phyloP scores from a whole-genome alignment of 2,113 vertebrate genomes.

The Pleuronectes platessa region DNA sequence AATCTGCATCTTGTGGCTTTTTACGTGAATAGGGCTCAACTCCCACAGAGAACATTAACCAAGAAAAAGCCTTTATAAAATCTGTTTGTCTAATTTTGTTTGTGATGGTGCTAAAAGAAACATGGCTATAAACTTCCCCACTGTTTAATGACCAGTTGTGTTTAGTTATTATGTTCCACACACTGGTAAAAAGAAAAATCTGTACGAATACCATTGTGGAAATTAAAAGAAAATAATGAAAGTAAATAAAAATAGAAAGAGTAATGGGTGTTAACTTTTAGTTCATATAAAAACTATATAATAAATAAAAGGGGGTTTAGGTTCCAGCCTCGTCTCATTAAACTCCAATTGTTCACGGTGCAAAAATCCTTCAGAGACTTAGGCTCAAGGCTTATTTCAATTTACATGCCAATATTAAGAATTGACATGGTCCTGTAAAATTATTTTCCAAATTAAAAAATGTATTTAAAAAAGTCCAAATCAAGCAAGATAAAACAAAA shows the following conservation, averaged over 20 bases:
- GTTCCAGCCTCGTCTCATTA: no score
- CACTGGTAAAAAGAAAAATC: background rate
- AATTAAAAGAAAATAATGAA: background rate
- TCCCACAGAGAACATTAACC: slow-evolving; percentile 63
- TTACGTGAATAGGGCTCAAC: slow-evolving; percentile 43
- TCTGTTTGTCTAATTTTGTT: slow-evolving; percentile 21
- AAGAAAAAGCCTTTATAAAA: slow-evolving; percentile 41
- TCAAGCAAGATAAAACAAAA: no score
- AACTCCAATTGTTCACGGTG: no score
- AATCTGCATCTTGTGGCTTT: slow-evolving; percentile 61
- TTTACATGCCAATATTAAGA: no score
- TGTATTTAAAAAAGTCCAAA: no score
- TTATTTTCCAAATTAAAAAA: no score
- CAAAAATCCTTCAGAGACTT: no score
- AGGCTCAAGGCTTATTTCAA: no score
- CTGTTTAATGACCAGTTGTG: slow-evolving; percentile 54
- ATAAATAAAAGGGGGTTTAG: background rate
- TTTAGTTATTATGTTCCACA: slow-evolving; percentile 46
- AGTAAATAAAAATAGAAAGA: no score
- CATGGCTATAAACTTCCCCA: slow-evolving; percentile 32
- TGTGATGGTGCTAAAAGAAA: slow-evolving; percentile 37
- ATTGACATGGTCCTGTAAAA: no score
- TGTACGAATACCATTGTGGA: slow-evolving; percentile 26
- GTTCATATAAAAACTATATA: background rate
- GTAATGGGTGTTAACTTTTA: no score